Evolutionary conservation across 2,797 vertebrate genomes (phyloP), one percentile per base, ranked within the genome.

Genomic region (Acrossocheilus fasciatus): DNA sequence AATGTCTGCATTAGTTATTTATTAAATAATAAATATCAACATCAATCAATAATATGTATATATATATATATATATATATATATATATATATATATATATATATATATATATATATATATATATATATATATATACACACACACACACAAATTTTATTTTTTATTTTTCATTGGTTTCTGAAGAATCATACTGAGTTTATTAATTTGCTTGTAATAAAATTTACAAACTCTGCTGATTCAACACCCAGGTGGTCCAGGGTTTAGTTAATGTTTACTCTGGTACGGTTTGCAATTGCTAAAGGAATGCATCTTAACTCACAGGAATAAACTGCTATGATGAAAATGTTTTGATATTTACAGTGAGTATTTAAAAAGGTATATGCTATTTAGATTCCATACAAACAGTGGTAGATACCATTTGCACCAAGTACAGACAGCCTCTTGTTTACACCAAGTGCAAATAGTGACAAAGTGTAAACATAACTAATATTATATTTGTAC

Each of bases 381-480:
- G 18, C 68, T 70, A 41, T 70, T 70, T 70, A 70, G 54, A 17
- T n/a, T 14, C 20, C 2, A 23, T 62, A 66, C n/a, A 74, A 74
- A 74, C 30, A 18, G 6, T 30, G n/a, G n/a, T 20, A 34, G 52
- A 15, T 23, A 15, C 34, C 2, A 20, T 79, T 78, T 57, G 11
- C 34, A 41, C 17, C 1, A 41, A 78, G 12, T n/a, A n/a, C 8
- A 26, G n/a, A 59, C n/a, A 59, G 20, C 34, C 39, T 39, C 1
- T 76, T 76, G 74, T 74, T 50, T 74, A 74, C 2, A 17, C 47
- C 8, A 54, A 20, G 30, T 23, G 36, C 76, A 62, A 79, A 79
- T 9, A 62, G 4, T 79, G 20, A 41, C 5, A 0, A 1, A n/a
- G 34, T n/a, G 12, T 36, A 39, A 66, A 17, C 30, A 34, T 6